Conservation (phyloP, 2,797 vertebrate species). For the Chanos chanos region DNA sequence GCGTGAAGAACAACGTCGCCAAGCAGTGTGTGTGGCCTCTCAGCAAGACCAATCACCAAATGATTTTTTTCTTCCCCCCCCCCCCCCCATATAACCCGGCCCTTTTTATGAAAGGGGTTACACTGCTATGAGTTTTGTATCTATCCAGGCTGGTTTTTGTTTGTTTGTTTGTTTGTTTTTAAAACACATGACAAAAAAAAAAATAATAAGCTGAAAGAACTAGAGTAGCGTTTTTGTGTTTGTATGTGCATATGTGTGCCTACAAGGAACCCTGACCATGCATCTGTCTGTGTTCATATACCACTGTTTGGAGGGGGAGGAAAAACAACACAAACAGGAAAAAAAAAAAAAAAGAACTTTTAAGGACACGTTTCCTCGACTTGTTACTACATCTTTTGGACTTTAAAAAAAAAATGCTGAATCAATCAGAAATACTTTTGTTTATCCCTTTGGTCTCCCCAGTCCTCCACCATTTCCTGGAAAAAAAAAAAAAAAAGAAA, state of each 20-base stretch:
- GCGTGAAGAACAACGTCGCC: constrained; percentile 52
- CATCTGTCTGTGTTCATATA: constrained; percentile 51
- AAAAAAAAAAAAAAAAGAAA: constrained; percentile 15
- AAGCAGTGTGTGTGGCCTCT: constrained; percentile 58
- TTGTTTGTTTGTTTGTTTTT: constrained; percentile 48
- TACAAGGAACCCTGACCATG: constrained; percentile 44
- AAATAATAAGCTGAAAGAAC: constrained; percentile 66
- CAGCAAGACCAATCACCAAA: constrained; percentile 63
- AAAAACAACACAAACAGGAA: constrained; percentile 6
- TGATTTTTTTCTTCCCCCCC: constrained; percentile 45
- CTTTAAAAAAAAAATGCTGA: constrained; percentile 28
- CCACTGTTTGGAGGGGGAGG: constrained; percentile 44
- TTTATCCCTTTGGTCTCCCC: no score
- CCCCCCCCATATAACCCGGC: constrained; percentile 19
- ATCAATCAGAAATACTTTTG: constrained; percentile 44
- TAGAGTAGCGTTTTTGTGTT: constrained; percentile 42
- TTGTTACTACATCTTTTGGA: constrained; percentile 1
- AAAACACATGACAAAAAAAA: no score
- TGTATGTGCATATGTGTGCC: constrained; percentile 39
- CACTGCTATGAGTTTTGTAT: constrained; percentile 47
- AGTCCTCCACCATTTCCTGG: no score
- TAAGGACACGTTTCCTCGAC: constrained; percentile 12
- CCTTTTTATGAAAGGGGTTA: constrained; percentile 59
- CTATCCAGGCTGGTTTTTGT: constrained; percentile 44
- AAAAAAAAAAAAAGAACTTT: neutral